Evolutionary conservation across 1,140 invertebrate species (phyloP).

Genomic region (Orchestia grillus): DNA sequence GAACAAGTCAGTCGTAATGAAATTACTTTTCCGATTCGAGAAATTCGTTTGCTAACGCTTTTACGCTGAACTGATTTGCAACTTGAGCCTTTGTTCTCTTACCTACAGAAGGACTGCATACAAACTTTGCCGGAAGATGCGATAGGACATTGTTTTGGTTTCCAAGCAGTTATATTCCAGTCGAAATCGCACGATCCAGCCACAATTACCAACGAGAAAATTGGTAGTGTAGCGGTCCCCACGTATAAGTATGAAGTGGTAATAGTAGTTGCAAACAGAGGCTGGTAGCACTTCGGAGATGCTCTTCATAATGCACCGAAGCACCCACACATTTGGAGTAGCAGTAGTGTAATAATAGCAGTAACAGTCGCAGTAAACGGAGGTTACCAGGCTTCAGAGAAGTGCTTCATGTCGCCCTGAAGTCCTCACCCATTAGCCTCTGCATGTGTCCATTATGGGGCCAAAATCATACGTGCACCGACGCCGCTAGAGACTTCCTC

Average conservation of each 20-base stretch:
- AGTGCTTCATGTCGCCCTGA: too few relatives aligned
- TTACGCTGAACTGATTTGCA: neutral
- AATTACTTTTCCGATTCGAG: neutral
- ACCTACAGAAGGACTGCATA: neutral
- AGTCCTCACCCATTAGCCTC: neutral
- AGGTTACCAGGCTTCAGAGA: too few relatives aligned
- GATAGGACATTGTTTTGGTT: neutral
- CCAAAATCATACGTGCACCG: neutral
- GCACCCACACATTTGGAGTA: too few relatives aligned
- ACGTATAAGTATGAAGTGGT: too few relatives aligned
- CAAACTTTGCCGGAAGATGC: neutral
- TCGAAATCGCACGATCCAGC: neutral
- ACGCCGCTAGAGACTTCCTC: neutral
- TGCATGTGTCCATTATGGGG: neutral
- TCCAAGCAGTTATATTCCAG: neutral
- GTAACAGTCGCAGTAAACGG: too few relatives aligned
- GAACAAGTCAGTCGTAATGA: neutral
- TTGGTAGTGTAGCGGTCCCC: neutral
- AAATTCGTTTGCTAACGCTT: neutral
- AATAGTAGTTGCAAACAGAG: too few relatives aligned
- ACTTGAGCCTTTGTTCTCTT: neutral
- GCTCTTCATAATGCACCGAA: too few relatives aligned
- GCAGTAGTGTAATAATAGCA: too few relatives aligned
- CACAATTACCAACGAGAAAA: neutral
- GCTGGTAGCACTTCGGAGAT: too few relatives aligned